A percentile compares a stretch with the other conserved stretches of the same genome.
Evolutionary conservation across 2,888 invertebrate species (phyloP).

Genomic region (Tetranychus truncatus): DNA sequence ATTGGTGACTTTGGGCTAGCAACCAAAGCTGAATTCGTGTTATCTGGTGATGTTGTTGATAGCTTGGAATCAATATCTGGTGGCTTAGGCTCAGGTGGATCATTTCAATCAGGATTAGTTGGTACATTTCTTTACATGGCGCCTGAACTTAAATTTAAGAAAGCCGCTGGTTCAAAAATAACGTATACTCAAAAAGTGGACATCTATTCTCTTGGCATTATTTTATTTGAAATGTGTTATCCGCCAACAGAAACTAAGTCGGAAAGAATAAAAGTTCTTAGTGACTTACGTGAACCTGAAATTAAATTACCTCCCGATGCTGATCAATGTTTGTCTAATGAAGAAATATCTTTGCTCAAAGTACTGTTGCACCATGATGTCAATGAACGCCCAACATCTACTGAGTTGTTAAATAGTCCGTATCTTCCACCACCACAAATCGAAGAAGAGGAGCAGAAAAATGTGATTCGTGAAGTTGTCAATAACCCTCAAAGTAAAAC

Average conservation of each 20-base stretch:
- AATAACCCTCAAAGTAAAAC: slow-evolving; percentile 58
- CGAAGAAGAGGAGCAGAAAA: slow-evolving; percentile 66
- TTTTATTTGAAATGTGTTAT: slow-evolving; percentile 74
- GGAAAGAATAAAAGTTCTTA: slow-evolving; percentile 52
- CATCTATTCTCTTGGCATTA: slow-evolving; percentile 80
- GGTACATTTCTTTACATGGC: slow-evolving; percentile 90
- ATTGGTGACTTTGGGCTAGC: slow-evolving; percentile 97
- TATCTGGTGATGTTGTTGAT: neutral
- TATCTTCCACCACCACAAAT: slow-evolving; percentile 64
- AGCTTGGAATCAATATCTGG: neutral
- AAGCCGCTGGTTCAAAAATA: slow-evolving; percentile 15
- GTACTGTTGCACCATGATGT: slow-evolving; percentile 74
- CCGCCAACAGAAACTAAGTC: slow-evolving; percentile 74
- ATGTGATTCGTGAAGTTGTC: slow-evolving; percentile 59
- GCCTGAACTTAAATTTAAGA: slow-evolving; percentile 50
- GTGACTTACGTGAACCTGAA: slow-evolving; percentile 46
- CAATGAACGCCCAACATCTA: slow-evolving; percentile 58
- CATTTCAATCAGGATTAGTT: slow-evolving; percentile 52
- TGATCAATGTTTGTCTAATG: slow-evolving; percentile 33
- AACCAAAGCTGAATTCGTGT: slow-evolving; percentile 37
- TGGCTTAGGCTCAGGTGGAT: neutral
- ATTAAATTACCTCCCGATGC: slow-evolving; percentile 53
- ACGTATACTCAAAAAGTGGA: slow-evolving; percentile 43
- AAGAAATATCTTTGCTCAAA: slow-evolving; percentile 34
- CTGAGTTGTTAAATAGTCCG: slow-evolving; percentile 60